These are phyloP conservation scores for Chloropsis hardwickii DNA, from an alignment of 2,113 vertebrate species.

Conservation along the genomic window DNA sequence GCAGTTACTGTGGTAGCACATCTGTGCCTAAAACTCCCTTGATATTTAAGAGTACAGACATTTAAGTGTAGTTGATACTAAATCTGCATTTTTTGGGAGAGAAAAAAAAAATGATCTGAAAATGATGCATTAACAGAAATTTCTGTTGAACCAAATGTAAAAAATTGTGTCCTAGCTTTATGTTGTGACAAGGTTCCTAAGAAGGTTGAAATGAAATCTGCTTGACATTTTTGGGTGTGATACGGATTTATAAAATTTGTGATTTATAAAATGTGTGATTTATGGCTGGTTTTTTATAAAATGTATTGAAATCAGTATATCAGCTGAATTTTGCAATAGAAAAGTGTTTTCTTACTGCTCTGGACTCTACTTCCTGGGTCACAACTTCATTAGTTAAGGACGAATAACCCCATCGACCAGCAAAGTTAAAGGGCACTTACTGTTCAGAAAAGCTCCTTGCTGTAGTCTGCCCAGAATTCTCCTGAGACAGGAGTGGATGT, in stretches of 20 bases:
- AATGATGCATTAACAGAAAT: neutral
- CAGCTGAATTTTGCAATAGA: neutral
- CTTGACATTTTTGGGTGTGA: neutral
- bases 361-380: neutral
- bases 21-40: neutral
- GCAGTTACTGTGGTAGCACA: neutral
- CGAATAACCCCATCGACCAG: neutral
- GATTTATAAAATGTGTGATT: neutral
- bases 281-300: neutral
- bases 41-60: neutral
- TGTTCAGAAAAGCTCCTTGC: neutral
- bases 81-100: neutral
- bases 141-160: neutral
- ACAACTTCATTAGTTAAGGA: neutral
- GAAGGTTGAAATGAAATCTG: neutral
- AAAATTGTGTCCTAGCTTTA: neutral
- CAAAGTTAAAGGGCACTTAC: neutral
- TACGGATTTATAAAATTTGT: neutral
- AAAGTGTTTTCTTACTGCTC: neutral
- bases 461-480: neutral
- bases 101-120: neutral
- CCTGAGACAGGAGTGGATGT: fast-evolving
- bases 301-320: neutral
- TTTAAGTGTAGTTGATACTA: neutral
- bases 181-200: neutral